Conservation (phyloP, 37 sponge, comb jelly and placozoan species). For the Amphimedon queenslandica region DNA sequence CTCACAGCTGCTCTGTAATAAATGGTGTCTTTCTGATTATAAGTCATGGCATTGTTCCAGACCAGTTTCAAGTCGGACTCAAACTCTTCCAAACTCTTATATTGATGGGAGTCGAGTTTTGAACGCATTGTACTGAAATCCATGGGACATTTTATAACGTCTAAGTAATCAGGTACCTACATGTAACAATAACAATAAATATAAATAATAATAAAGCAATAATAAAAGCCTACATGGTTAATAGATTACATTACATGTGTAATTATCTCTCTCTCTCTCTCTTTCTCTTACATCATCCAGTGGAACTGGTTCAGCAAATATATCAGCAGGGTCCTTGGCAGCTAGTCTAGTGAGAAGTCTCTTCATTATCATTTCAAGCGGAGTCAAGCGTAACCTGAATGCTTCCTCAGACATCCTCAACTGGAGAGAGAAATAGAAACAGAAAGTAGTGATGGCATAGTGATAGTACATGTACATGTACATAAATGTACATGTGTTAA, state of each 20-base stretch:
- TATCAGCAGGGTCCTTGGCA: conserved; percentile 78
- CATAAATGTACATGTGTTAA: not conserved
- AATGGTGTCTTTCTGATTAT: conserved; percentile 86
- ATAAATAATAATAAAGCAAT: too few relatives aligned
- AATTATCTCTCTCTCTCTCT: too few relatives aligned
- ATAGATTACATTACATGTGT: too few relatives aligned
- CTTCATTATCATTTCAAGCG: conserved; percentile 67
- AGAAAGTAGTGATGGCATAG: not conserved
- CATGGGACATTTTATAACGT: conserved; percentile 92
- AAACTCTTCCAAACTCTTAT: conserved; percentile 79
- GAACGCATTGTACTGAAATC: conserved; percentile 84
- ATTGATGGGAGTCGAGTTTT: conserved; percentile 70
- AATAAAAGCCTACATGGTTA: too few relatives aligned
- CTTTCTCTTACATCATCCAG: conserved; percentile 88
- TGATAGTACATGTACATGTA: not conserved
- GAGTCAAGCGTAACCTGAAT: conserved; percentile 60
- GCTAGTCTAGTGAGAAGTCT: conserved; percentile 56
- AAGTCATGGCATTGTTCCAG: conserved; percentile 86
- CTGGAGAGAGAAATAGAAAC: conserved; percentile 4
- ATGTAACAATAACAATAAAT: not conserved
- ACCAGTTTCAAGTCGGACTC: conserved; percentile 84
- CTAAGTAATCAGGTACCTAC: conserved; percentile 91
- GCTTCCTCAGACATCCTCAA: conserved; percentile 60
- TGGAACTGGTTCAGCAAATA: conserved; percentile 93
- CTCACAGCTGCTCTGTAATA: conserved; percentile 85